Evolutionary conservation across 1,140 invertebrate species (phyloP), one percentile per base, ranked within the genome.

Genomic region (Branchinecta lindahli): DNA sequence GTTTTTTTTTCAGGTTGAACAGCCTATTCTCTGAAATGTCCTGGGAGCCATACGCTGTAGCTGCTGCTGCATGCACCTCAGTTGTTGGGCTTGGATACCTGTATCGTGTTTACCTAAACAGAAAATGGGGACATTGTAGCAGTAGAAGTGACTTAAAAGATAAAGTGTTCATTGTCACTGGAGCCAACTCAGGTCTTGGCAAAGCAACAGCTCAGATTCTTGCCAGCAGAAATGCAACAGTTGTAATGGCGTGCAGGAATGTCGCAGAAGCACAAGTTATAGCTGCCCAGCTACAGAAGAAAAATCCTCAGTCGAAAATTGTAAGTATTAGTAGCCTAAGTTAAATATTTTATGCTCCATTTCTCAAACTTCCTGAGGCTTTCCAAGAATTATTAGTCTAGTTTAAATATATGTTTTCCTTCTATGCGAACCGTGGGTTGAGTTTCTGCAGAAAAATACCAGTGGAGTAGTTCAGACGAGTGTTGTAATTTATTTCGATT

Each of bases 161-260:
- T 0, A 82, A 82, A 74, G 79, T 80, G n/a, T 77, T 80, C 8
- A 74, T 83, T 12, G 76, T 83, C 7, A 83, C 81, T 7, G 81
- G 82, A 44, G 80, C 78, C 8, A 82, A 80, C 72, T 76, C 75
- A 71, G 83, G 83, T 0, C 79, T 84, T 69, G 83, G 83, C 8
- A 80, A 79, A 72, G 81, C 79, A 66, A 79, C 82, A 15, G 81
- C 82, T 2, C 70, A 75, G 67, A 75, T 79, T 66, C 71, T 80
- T 20, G 79, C 74, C 3, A 73, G 68, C 33, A 70, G 77, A 76
- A 76, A 77, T n/a, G 79, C 78, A n/a, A 71, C 73, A 69, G 79
- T 82, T 0, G 80, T 82, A 70, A 72, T 82, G 69, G 81, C 80
- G 7, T 82, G 81, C 71, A 73, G 81, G 18, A 77, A 78, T 73